Conservation (phyloP, 1,140 invertebrate species). For the Camponotus floridanus region DNA sequence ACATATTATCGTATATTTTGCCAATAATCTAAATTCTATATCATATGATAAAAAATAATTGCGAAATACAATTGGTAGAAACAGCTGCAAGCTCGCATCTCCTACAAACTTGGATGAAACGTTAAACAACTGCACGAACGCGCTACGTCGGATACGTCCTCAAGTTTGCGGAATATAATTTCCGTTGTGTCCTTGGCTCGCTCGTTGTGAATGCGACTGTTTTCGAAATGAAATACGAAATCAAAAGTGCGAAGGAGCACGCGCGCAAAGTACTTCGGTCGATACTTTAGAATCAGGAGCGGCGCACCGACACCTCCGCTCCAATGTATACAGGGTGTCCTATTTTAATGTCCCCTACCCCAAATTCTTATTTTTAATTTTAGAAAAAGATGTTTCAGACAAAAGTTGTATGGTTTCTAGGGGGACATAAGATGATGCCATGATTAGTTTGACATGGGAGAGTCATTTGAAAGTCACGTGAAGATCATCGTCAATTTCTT, state of each 20-base stretch:
- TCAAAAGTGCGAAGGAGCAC: constrained; percentile 57
- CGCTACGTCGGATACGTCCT: background rate
- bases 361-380: too few relatives aligned
- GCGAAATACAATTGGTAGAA: background rate
- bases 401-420: too few relatives aligned
- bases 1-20: background rate
- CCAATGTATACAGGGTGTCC: too few relatives aligned
- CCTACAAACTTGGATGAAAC: background rate
- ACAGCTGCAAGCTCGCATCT: background rate
- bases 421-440: too few relatives aligned
- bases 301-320: constrained; percentile 8
- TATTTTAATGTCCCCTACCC: too few relatives aligned
- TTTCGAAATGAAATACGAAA: constrained; percentile 57
- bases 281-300: constrained; percentile 56
- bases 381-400: too few relatives aligned
- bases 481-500: too few relatives aligned
- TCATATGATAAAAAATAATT: background rate
- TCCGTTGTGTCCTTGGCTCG: constrained; percentile 32
- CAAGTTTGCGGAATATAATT: constrained; percentile 31
- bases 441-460: too few relatives aligned
- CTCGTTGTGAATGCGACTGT: constrained; percentile 15
- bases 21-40: background rate
- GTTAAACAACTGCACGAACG: background rate
- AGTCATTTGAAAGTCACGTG: too few relatives aligned
- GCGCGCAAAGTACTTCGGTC: constrained; percentile 50